Evolutionary conservation across 2,888 invertebrate genomes (phyloP).

Genomic region (Epinotia bilunana): DNA sequence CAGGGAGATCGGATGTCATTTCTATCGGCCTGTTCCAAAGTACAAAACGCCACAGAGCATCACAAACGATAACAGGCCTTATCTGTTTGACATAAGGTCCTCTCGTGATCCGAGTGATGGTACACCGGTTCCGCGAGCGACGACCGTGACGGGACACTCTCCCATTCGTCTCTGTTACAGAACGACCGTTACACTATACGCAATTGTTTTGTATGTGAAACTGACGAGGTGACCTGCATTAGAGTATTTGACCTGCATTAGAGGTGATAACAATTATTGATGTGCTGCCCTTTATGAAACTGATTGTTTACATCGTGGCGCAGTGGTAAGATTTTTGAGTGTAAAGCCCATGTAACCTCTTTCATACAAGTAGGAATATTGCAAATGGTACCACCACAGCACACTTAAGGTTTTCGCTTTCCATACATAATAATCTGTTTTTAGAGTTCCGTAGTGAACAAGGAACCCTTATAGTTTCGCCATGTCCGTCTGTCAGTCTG

Average conservation of each 20-base stretch:
- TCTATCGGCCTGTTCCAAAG: slow-evolving; percentile 37
- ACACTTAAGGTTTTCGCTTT: no score
- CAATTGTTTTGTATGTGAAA: slow-evolving; percentile 37
- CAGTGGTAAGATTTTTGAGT: no score
- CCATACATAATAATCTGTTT: no score
- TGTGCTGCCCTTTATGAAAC: no score
- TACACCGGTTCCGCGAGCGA: slow-evolving; percentile 33
- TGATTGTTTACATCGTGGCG: no score
- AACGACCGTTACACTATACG: slow-evolving; percentile 33
- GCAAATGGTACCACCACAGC: no score
- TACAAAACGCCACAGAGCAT: neutral
- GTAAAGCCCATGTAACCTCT: no score
- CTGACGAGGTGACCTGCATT: slow-evolving; percentile 13
- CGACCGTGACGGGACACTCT: slow-evolving; percentile 44
- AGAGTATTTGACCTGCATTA: slow-evolving; percentile 2
- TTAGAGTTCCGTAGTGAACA: no score
- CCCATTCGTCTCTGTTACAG: slow-evolving; percentile 42
- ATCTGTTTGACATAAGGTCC: neutral
- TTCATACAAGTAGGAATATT: no score
- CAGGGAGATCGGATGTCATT: slow-evolving; percentile 28
- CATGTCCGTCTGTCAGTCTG: no score
- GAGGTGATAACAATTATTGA: neutral
- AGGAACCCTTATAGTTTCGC: no score
- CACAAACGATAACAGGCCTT: slow-evolving; percentile 3
- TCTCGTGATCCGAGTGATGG: slow-evolving; percentile 5